phyloP scores from a whole-genome alignment of 2,797 vertebrate genomes.

The Lophius americanus region DNA sequence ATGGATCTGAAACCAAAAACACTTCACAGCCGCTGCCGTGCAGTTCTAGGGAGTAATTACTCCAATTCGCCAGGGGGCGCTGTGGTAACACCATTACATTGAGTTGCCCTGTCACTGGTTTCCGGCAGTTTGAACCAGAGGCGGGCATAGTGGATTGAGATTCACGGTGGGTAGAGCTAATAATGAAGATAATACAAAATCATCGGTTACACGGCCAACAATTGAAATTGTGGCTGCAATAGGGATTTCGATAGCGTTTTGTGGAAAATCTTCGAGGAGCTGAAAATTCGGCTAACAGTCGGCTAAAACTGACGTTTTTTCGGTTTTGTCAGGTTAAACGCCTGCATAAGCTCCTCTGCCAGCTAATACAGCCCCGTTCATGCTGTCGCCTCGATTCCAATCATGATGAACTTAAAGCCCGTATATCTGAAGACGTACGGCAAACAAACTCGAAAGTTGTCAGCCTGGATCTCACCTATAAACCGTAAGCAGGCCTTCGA shows the following conservation, averaged over 20 bases:
- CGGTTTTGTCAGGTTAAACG: too few relatives aligned
- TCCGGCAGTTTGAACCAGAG: slow-evolving; percentile 62
- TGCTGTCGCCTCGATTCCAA: neutral
- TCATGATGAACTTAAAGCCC: slow-evolving; percentile 55
- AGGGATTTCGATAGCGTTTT: fast-evolving
- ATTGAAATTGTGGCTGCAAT: neutral
- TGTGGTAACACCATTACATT: neutral
- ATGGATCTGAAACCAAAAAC: too few relatives aligned
- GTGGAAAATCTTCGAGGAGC: neutral
- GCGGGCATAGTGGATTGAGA: slow-evolving; percentile 15
- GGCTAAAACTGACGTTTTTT: neutral
- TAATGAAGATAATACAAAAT: neutral
- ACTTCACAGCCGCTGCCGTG: neutral
- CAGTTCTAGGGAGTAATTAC: neutral
- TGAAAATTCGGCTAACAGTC: neutral
- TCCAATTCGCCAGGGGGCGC: slow-evolving; percentile 54
- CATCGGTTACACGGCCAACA: fast-evolving
- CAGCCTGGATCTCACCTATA: slow-evolving; percentile 75
- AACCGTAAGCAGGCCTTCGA: slow-evolving; percentile 73
- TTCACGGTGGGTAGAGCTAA: neutral
- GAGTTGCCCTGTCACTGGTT: slow-evolving; percentile 55
- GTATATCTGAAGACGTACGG: slow-evolving; percentile 77
- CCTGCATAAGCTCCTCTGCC: too few relatives aligned
- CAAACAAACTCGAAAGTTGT: slow-evolving; percentile 60
- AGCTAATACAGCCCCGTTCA: too few relatives aligned